Conservation (phyloP, 2,888 invertebrate genomes). For the Cheilosia soror region DNA sequence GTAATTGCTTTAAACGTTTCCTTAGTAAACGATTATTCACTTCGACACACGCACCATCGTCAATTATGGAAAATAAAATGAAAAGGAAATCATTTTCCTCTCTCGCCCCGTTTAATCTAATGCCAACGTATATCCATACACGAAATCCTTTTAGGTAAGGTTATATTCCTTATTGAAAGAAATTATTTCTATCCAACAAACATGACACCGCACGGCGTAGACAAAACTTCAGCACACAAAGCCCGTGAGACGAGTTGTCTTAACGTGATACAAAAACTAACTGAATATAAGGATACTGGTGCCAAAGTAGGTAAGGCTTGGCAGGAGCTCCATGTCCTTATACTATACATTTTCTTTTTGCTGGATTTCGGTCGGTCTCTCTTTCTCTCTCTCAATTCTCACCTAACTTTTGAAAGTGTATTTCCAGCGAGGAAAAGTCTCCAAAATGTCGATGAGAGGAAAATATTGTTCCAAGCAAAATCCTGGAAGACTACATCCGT, state of each 20-base stretch:
- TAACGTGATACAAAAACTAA: constrained; percentile 74
- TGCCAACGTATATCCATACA: constrained; percentile 42
- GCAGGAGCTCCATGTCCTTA: constrained; percentile 60
- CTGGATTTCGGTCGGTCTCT: not conserved
- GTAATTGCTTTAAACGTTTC: constrained; percentile 64
- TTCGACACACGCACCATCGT: constrained; percentile 60
- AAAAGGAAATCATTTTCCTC: constrained; percentile 39
- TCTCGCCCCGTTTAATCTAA: not conserved
- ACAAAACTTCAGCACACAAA: constrained; percentile 15
- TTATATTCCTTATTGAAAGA: constrained; percentile 42
- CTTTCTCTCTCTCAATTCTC: constrained; percentile 3
- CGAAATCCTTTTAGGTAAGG: constrained; percentile 45
- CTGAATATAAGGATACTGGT: constrained; percentile 68
- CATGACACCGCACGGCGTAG: constrained; percentile 60
- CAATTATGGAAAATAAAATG: constrained; percentile 19
- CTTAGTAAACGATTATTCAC: constrained; percentile 40
- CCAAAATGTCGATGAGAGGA: constrained; percentile 52
- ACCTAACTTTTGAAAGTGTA: constrained; percentile 18
- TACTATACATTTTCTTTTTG: not conserved
- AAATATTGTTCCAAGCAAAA: constrained; percentile 29
- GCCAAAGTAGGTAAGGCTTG: constrained; percentile 74
- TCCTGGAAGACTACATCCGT: constrained; percentile 32
- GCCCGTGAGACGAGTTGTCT: constrained; percentile 67
- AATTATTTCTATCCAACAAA: constrained; percentile 47
- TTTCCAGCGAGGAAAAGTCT: constrained; percentile 63